Percentiles rank a stretch among this genome's conserved stretches.
phyloP scores from a whole-genome alignment of 2,113 vertebrate genomes.

The Xiphorhynchus elegans region DNA sequence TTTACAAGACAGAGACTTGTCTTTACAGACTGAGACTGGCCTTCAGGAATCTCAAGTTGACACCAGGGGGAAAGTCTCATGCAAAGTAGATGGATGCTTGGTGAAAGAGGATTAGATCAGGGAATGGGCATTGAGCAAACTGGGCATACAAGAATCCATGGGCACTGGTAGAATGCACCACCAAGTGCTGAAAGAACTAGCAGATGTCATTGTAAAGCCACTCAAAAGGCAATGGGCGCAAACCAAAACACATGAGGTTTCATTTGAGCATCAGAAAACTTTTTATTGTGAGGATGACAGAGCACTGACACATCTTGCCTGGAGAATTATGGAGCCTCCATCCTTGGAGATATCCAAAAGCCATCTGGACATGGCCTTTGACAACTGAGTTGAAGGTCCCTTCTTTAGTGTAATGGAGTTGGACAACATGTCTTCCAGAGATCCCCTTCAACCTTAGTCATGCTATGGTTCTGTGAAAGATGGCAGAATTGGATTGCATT shows the following conservation, averaged over 20 bases:
- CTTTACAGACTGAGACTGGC: neutral
- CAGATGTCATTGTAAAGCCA: neutral
- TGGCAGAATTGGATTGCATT: neutral
- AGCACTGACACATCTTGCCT: neutral
- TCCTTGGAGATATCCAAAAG: neutral
- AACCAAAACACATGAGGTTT: neutral
- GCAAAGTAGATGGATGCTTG: rapidly evolving
- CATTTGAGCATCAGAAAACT: neutral
- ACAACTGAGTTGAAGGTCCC: neutral
- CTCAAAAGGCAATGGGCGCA: neutral
- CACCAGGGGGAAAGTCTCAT: neutral
- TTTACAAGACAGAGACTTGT: neutral
- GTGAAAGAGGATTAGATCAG: neutral
- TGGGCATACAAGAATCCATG: neutral
- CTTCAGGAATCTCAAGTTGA: neutral
- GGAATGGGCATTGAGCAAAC: neutral
- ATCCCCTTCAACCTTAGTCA: neutral
- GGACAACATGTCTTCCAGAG: neutral
- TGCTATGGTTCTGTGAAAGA: neutral
- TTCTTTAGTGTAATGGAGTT: neutral
- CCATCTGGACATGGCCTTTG: neutral
- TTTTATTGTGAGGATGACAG: neutral
- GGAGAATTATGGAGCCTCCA: neutral
- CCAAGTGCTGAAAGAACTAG: neutral
- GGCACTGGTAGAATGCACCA: neutral